Evolutionary conservation across 1,140 invertebrate genomes (phyloP), one percentile per base, ranked within the genome.

Genomic region (Lepidotrigona ventralis): DNA sequence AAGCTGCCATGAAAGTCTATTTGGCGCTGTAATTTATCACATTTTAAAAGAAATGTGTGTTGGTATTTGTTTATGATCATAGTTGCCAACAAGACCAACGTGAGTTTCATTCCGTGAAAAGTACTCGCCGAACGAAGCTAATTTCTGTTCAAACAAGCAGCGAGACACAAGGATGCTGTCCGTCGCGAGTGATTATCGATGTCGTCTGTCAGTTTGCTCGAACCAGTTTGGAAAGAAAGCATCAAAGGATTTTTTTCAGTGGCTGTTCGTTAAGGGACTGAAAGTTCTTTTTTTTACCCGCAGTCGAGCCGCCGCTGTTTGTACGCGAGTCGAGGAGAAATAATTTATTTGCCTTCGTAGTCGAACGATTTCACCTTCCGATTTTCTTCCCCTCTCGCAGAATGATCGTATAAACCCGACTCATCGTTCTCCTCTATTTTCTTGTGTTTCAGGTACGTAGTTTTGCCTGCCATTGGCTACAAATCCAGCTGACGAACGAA

Each of bases 391-490:
- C 63, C 63, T 63, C 56, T 17, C 19, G 60, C 58, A n/a, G 58
- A 79, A 74, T 74, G 79, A 80, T 51, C 68, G 68, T 77, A 73
- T 73, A 68, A 79, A 87, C 51, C 64, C 26, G 60, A 75, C 75
- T 74, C 68, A 21, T 58, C 60, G 39, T 80, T 66, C 54, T 26
- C 15, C 2, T 64, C 29, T 15, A 2, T 29, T 64, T 85, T 83
- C 85, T 79, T 88, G 26, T 88, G 86, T 88, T 88, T n/a, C 86
- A 87, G 86, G 86, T 88, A 87, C 83, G 86, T 87, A 69, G 29
- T 53, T 56, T 68, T 19, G 54, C n/a, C 63, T 33, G 14, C n/a
- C 63, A 17, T 39, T 78, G 53, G 23, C 26, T 23, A n/a, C 23
- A 29, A 26, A 73, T 75, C 29, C 33, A 6, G n/a, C 19, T 71